A percentile compares a stretch with the other conserved stretches of the same genome.
Conservation (phyloP, 2,113 vertebrate species). For the Salvelinus alpinus region DNA sequence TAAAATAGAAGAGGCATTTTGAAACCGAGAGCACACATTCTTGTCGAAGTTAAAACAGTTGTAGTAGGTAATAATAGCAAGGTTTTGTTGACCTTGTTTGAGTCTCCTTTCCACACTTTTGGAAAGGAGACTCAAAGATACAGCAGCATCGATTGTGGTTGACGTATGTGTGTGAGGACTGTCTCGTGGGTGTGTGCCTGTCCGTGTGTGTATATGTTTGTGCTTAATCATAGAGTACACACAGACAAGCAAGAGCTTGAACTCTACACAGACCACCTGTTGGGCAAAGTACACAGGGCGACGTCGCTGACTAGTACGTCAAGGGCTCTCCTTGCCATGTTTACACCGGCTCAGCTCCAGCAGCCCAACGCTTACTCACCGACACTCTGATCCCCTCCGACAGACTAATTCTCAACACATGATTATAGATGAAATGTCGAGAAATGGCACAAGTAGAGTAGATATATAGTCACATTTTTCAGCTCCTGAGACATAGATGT, state of each 20-base stretch:
- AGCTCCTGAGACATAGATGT: neutral
- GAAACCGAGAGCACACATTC: neutral
- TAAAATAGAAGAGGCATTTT: neutral
- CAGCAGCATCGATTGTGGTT: neutral
- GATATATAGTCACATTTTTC: neutral
- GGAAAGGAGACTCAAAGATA: neutral
- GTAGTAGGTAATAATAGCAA: neutral
- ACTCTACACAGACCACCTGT: neutral
- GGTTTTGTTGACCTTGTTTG: neutral
- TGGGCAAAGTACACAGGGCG: constrained; percentile 1
- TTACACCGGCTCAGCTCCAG: neutral
- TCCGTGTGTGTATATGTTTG: neutral
- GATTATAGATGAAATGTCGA: neutral
- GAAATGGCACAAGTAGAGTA: too few species aligned
- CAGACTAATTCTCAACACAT: neutral
- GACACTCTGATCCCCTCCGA: neutral
- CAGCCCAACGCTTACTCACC: neutral
- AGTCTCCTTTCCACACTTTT: neutral
- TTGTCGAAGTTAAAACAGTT: neutral
- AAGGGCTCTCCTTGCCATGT: neutral
- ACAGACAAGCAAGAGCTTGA: too few species aligned
- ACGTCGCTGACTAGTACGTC: neutral
- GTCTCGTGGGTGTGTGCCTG: neutral
- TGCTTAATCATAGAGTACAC: neutral
- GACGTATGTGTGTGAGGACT: neutral